Evolutionary conservation across 2,797 vertebrate genomes (phyloP).

Genomic region (Parambassis ranga): DNA sequence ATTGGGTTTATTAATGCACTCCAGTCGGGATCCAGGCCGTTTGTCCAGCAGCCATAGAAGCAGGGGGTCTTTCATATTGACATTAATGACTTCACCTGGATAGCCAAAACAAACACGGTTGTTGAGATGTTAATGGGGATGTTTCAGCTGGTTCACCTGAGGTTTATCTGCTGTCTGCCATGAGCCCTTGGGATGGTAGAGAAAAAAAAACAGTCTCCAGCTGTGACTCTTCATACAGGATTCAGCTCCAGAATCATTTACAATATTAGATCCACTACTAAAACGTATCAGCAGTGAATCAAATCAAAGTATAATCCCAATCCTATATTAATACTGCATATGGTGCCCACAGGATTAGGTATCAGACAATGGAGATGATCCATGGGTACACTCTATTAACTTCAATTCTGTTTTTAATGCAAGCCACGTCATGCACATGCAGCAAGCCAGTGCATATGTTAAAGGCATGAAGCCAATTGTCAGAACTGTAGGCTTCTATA

Average conservation of each 20-base stretch:
- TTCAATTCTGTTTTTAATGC: no score
- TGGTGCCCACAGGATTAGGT: no score
- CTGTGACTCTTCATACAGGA: neutral
- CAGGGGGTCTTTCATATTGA: conserved; percentile 41
- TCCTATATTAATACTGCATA: no score
- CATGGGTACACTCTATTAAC: no score
- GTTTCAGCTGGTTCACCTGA: conserved; percentile 42
- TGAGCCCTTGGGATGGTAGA: neutral
- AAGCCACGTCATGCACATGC: no score
- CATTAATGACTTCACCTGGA: conserved; percentile 49
- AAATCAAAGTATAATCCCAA: no score
- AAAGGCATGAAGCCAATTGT: no score
- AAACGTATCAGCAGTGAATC: neutral
- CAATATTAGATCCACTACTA: neutral
- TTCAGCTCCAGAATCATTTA: neutral
- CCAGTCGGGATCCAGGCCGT: no score
- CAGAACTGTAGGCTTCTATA: no score
- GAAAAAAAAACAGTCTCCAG: neutral
- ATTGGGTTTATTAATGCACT: no score
- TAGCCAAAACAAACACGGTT: conserved; percentile 63
- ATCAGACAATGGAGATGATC: no score
- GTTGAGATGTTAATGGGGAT: conserved; percentile 61
- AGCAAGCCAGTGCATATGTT: no score
- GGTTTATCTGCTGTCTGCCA: conserved; percentile 11
- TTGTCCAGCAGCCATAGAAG: conserved; percentile 20